Evolutionary conservation across 37 sponge, comb jelly and placozoan species (phyloP), one percentile per base, ranked within the genome.

Genomic region (Beroe ovata): DNA sequence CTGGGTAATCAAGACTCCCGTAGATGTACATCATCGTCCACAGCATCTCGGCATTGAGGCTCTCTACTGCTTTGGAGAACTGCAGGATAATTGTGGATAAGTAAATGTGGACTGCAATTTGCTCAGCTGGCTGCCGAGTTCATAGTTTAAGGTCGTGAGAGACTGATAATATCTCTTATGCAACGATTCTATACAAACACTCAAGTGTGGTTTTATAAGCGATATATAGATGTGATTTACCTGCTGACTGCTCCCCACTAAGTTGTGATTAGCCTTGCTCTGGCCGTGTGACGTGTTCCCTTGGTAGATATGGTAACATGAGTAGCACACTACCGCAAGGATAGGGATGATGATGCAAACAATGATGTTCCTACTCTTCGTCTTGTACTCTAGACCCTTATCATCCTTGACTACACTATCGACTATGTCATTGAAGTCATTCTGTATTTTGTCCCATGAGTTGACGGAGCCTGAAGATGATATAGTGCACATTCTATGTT

Each of bases 21-120:
- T 77, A 77, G 16, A 77, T 77, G 54, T 77, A 77, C 84, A 77
- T 77, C 84, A 77, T 77, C 18, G 84, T 77, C 84, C 84, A 77
- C 84, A 77, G 41, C 84, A 77, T 77, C 84, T 77, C 84, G 3
- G 84, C 84, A 23, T 77, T 77, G 54, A 77, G 54, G 19, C 84
- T 35, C 22, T 77, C 84, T 23, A 77, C 84, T 25, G 84, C 84
- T 77, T 77, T 77, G 11, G 84, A 77, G 33, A 77, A 77, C 84
- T 77, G 84, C 25, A 77, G 38, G 8, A 42, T 2, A 25, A 77
- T 29, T 23, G 64, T n/a, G n/a, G n/a, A n/a, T n/a, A n/a, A n/a
- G n/a, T n/a, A n/a, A n/a, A n/a, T n/a, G n/a, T n/a, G n/a, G n/a
- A n/a, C n/a, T n/a, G n/a, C n/a, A n/a, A n/a, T n/a, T n/a, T n/a